Percentiles rank a stretch among this genome's conserved stretches.
These are phyloP conservation scores for Neosilurus mollespiculum DNA, from an alignment of 2,797 vertebrate species.

Conservation along the genomic window DNA sequence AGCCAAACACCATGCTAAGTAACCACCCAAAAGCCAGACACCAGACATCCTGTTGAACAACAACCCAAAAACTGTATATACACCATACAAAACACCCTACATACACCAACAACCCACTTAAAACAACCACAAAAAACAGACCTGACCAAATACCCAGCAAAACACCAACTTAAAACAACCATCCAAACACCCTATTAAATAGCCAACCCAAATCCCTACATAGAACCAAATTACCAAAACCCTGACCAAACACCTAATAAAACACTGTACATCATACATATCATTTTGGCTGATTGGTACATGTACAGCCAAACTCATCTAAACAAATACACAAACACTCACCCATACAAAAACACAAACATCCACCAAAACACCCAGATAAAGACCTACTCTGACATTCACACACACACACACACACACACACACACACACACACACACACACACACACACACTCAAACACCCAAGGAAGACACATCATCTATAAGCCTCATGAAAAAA, in stretches of 20 bases:
- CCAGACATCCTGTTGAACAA: background rate
- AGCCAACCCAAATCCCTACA: background rate
- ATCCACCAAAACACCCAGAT: background rate
- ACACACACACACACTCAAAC: background rate
- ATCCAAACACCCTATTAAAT: too few species aligned
- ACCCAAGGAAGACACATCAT: background rate
- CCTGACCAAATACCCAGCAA: background rate
- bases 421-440: background rate
- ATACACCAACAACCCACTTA: background rate
- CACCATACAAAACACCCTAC: background rate
- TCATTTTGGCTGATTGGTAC: too few species aligned
- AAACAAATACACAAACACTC: background rate
- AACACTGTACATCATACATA: background rate
- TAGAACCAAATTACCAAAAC: background rate
- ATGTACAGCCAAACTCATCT: background rate
- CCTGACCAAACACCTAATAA: background rate
- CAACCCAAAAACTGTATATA: background rate
- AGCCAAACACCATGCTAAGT: too few species aligned
- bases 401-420: background rate
- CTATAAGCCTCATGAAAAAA: background rate
- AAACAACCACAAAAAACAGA: background rate
- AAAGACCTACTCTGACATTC: background rate
- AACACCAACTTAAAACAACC: background rate
- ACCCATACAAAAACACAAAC: too few species aligned
- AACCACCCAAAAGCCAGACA: too few species aligned